Evolutionary conservation across 2,113 vertebrate genomes (phyloP), one percentile per base, ranked within the genome.

Genomic region (Notarius lentiginosus): DNA sequence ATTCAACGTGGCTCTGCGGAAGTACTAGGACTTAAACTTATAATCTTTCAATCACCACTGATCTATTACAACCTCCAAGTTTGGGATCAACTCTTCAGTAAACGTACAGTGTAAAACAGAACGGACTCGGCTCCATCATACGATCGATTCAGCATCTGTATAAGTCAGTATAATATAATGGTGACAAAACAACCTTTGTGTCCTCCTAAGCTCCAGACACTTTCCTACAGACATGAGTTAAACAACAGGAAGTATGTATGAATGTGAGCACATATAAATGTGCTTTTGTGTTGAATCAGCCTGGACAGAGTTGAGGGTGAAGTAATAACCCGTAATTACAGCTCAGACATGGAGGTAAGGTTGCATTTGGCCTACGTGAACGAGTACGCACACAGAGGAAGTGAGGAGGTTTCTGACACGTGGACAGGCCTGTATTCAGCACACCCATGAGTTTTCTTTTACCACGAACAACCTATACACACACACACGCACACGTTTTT

Each of bases 251-350:
- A 85, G 82, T 63, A 55, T 82, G 77, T 85, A 9, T 80, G 70
- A 72, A 51, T 79, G 53, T 58, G 41, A 41, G 41, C 41, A 41
- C 41, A 34, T 60, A 34, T 17, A 34, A 58, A 22, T 58, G 2
- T 22, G 17, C 60, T 53, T 72, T 82, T 30, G 30, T 53, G 24
- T 83, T 9, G 1, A 77, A 30, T 56, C 14, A 79, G 41, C 24
- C n/a, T 55, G 24, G 55, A 80, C n/a, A 66, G 70, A 68, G 20
- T n/a, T 49, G 79, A 87, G 7, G 55, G 17, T 41, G 20, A 15
- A 2, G 2, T 70, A 84, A 84, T 84, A 77, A 56, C 85, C 66
- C 12, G 14, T 84, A 87, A 82, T 87, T 87, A 83, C 30, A 65
- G 79, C 79, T 82, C 55, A 30, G 10, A 77, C 82, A 89, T 61